A percentile compares a stretch with the other conserved stretches of the same genome.
These are phyloP conservation scores for Drosophila nr. perissopoda DNA, from an alignment of 2,888 invertebrate species.

Conservation along the genomic window DNA sequence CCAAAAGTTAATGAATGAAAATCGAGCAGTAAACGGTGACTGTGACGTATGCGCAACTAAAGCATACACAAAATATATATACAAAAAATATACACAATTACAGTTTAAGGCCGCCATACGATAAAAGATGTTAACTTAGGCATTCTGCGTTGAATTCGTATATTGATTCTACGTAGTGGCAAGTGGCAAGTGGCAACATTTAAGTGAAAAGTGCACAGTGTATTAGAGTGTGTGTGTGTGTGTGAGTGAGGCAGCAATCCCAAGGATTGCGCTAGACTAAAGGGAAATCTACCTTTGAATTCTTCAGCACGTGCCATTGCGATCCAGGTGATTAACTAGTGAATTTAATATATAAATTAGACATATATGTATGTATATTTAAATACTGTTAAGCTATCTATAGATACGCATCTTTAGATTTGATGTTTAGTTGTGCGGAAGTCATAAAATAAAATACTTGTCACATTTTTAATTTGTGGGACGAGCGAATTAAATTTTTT, in stretches of 20 bases:
- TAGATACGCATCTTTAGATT: not conserved
- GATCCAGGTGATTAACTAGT: slow-evolving; percentile 81
- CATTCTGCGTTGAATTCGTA: slow-evolving; percentile 24
- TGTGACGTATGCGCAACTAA: slow-evolving; percentile 46
- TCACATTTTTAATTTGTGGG: slow-evolving; percentile 37
- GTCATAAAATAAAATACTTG: slow-evolving; percentile 41
- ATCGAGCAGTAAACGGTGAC: slow-evolving; percentile 28
- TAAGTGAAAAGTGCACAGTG: slow-evolving; percentile 15
- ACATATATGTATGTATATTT: not conserved
- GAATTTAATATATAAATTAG: not conserved
- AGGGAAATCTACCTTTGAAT: slow-evolving; percentile 68
- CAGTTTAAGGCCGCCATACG: slow-evolving; percentile 10
- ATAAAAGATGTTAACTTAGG: slow-evolving; percentile 65
- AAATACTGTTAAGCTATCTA: not conserved
- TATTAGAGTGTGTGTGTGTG: slow-evolving; percentile 15
- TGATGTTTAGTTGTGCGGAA: slow-evolving; percentile 23
- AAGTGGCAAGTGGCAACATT: slow-evolving; percentile 21
- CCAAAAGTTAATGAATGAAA: slow-evolving; percentile 50
- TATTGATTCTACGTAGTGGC: slow-evolving; percentile 59
- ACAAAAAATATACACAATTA: slow-evolving; percentile 12
- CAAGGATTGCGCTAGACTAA: slow-evolving; percentile 51
- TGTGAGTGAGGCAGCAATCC: slow-evolving; percentile 35
- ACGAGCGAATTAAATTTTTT: slow-evolving; percentile 6
- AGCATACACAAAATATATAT: slow-evolving; percentile 20
- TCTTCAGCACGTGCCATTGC: slow-evolving; percentile 84